Evolutionary conservation across 2,113 vertebrate genomes (phyloP), one percentile per base, ranked within the genome.

Genomic region (Dicaeum eximium): DNA sequence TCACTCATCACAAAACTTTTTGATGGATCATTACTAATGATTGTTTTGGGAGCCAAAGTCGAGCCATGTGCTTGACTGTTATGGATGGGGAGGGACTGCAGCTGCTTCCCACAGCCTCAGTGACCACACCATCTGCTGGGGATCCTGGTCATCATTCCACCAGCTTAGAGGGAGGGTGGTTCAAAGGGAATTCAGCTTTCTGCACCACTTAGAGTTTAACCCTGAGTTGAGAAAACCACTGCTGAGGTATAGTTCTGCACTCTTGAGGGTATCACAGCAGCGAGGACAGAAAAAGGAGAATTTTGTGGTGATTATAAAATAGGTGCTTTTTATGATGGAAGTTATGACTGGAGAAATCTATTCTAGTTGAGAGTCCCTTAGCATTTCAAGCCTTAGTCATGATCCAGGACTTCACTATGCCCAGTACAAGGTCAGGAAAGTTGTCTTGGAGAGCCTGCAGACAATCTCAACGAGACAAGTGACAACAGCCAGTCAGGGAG

Each of bases 1-100:
- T 96, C 97, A 86, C 96, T 97, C 97, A 97, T 98, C 97, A 97
- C 93, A 95, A 97, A 95, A 90, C 94, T 93, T 96, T 75, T 65
- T 54, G 96, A 93, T 80, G 86, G 80, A 92, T 97, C 97, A 94
- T 93, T 95, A 94, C 96, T 94, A 67, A 95, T 53, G 62, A 80
- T 85, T 5, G 3, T 79, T 80, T 73, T 17, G 24, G 84, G 71
- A 96, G 94, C 84, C 58, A 83, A 71, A 98, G 96, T 80, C 58
- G 30, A 88, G 53, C 90, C 86, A 11, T 31, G 62, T 35, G 70
- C 83, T 57, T 56, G 80, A 17, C 78, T 37, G 8, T 78, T 66
- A 51, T 40, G 40, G 91, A 84, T 47, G 80, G 96, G 81, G 67
- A 83, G 66, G 75, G 71, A 30, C 92, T 38, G 80, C 22, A 28